These are phyloP conservation scores for Urocynchramus pylzowi DNA, from an alignment of 2,113 vertebrate genomes.

Conservation along the genomic window DNA sequence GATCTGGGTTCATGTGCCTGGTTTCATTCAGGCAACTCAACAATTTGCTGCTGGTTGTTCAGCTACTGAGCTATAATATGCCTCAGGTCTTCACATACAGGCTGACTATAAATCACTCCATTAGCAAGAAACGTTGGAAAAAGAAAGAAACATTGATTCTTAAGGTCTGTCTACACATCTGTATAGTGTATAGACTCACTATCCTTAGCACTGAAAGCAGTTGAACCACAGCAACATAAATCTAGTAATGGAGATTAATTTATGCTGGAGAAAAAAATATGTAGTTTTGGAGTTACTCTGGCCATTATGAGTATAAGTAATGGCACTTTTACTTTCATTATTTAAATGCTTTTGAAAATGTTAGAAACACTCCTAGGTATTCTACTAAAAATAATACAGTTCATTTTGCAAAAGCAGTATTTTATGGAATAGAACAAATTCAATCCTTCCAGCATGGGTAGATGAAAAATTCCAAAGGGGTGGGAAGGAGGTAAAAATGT, in stretches of 20 bases:
- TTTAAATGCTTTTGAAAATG: background rate
- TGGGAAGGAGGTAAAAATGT: background rate
- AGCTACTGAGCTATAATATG: background rate
- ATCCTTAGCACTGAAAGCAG: background rate
- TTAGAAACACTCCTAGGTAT: background rate
- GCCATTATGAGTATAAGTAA: background rate
- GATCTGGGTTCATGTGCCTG: background rate
- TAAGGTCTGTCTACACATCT: background rate
- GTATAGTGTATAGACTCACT: background rate
- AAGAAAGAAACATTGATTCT: background rate
- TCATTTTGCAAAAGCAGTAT: background rate
- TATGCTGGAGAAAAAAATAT: background rate
- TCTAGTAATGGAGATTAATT: background rate
- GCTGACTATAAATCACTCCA: background rate
- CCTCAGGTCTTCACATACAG: background rate
- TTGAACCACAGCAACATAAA: background rate
- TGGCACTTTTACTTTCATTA: background rate
- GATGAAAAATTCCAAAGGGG: background rate
- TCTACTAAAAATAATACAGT: background rate
- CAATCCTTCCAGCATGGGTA: background rate
- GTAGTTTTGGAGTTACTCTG: background rate
- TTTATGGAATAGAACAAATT: background rate
- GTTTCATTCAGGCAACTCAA: background rate
- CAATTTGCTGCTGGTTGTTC: background rate
- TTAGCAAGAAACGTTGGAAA: background rate